Conservation (phyloP, 2,113 vertebrate species). For the Mus musculus region DNA sequence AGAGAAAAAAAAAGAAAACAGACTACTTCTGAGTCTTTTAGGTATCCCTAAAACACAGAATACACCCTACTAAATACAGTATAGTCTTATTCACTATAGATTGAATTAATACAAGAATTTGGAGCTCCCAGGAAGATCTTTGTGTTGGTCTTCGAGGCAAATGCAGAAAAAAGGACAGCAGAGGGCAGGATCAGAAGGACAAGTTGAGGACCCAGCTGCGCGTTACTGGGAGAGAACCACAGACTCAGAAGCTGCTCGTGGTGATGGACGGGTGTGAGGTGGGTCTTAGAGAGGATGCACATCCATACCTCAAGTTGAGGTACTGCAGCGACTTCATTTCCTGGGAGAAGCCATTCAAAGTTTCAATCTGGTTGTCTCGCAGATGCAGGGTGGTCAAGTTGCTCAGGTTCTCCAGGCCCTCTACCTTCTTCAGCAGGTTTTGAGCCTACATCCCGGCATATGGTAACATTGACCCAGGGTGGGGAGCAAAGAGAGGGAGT, state of each 20-base stretch:
- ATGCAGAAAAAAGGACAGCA: neutral
- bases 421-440: slow-evolving; percentile 90
- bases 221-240: neutral
- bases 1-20: neutral
- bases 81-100: neutral
- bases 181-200: neutral
- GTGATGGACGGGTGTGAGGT: neutral
- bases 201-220: neutral
- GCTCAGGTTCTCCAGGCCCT: slow-evolving; percentile 89
- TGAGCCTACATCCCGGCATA: slow-evolving; percentile 88
- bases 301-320: slow-evolving; percentile 90
- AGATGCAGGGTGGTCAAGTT: slow-evolving; percentile 92
- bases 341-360: slow-evolving; percentile 89
- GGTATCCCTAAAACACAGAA: slow-evolving; percentile 1
- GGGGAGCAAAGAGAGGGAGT: neutral
- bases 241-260: neutral
- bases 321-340: slow-evolving; percentile 93
- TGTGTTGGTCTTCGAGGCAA: neutral
- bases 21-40: neutral
- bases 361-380: slow-evolving; percentile 92
- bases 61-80: neutral
- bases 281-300: neutral
- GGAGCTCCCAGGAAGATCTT: neutral
- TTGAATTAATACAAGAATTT: neutral
- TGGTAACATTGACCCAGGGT: neutral